phyloP scores from a whole-genome alignment of 2,888 invertebrate genomes.

The Eristalis pertinax region DNA sequence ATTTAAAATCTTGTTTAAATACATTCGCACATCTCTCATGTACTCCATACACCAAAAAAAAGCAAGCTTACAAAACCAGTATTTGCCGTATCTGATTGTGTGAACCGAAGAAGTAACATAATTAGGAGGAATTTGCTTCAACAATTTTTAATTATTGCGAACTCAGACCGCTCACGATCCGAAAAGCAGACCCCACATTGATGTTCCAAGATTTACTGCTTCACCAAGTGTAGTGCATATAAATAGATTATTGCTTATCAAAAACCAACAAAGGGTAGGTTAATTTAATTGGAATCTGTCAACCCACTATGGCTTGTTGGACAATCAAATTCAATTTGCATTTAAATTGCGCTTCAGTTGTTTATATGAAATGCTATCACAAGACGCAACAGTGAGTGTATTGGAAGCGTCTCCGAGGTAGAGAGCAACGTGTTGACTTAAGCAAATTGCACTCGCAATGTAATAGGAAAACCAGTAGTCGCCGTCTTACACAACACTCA shows the following conservation, averaged over 20 bases:
- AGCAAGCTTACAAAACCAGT: background rate
- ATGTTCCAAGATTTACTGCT: background rate
- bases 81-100: background rate
- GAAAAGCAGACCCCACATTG: background rate
- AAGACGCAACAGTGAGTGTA: background rate
- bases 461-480: no score
- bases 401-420: no score
- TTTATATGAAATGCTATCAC: background rate
- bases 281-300: background rate
- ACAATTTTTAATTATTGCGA: background rate
- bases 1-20: no score
- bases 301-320: background rate
- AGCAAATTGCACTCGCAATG: no score
- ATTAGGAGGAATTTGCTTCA: background rate
- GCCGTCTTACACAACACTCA: no score
- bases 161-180: background rate
- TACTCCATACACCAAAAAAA: no score
- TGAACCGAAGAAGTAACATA: background rate
- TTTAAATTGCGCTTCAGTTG: background rate
- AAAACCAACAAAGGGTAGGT: background rate
- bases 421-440: no score
- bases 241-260: background rate
- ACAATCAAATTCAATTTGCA: background rate
- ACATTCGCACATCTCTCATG: no score
- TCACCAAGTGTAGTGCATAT: background rate